phyloP scores from a whole-genome alignment of 2,797 vertebrate species.

The Gobio occitaniae region DNA sequence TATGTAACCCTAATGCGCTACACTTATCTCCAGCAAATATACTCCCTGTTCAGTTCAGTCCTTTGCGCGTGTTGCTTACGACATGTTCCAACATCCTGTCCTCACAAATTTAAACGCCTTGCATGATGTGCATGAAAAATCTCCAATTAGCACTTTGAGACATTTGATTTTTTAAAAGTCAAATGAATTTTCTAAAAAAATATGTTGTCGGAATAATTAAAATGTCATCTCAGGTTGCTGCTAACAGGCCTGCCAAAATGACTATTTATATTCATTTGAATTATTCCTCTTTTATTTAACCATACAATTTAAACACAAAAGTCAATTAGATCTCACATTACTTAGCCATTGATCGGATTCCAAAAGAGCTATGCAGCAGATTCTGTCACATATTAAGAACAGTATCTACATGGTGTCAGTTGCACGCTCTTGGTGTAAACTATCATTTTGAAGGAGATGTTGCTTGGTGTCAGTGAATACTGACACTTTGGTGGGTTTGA shows the following conservation, averaged over 20 bases:
- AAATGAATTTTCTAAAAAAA: background rate
- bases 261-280: background rate
- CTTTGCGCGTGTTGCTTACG: too few relatives aligned
- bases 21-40: background rate
- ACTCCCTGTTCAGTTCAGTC: background rate
- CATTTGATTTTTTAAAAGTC: background rate
- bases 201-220: background rate
- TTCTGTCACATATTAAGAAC: slow-evolving; percentile 12
- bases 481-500: slow-evolving; percentile 51
- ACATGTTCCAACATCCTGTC: background rate
- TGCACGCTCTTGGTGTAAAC: slow-evolving; percentile 55
- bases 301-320: background rate
- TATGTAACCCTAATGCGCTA: too few relatives aligned
- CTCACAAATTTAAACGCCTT: background rate
- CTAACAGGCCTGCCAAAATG: background rate
- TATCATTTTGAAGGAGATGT: slow-evolving; percentile 39
- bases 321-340: slow-evolving; percentile 5
- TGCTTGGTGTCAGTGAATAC: slow-evolving; percentile 40
- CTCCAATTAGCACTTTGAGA: background rate
- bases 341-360: background rate
- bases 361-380: background rate
- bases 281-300: background rate
- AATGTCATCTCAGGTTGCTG: background rate
- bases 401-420: slow-evolving; percentile 50
- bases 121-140: background rate